Base-by-base conservation (phyloP, 2,797 vertebrate species). In the Halcyon chelicuti region DNA sequence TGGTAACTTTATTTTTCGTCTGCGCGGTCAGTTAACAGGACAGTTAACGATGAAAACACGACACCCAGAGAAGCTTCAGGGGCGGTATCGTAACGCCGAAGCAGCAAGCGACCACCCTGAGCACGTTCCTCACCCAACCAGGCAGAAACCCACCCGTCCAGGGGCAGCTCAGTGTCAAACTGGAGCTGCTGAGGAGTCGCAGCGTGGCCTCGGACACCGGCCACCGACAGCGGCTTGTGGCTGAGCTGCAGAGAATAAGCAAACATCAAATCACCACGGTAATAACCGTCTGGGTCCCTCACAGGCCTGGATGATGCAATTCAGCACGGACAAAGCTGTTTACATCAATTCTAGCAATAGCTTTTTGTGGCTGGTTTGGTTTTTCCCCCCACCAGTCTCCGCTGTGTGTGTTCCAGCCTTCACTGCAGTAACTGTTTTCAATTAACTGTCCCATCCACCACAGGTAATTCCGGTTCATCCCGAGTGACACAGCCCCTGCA, bases 1-100 rank as follows among this genome's bases (percentile, higher is more conserved):
- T 73, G 67, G 39, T 94, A 94, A 94, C 91, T 96, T 98, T 96
- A 96, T 96, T 97, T 96, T 95, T 95, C 93, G 75, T 92, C 63
- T 96, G 90, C 93, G 91, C 90, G 94, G 94, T 96, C 78, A 95
- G 83, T 96, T 93, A 93, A 92, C 93, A 91, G 87, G 97, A 95
- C 66, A 96, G 87, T 95, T 95, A 97, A 97, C 28, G 4, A 92
- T 93, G 88, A 83, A 86, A 73, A 97, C 62, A 15, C 78, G 89
- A 96, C 81, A 95, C 91, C 66, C 95, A 96, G 89, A 92, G 88
- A 97, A 97, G 90, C 94, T 94, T 96, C 95, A 94, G 78, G 73
- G 96, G 96, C 40, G 97, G 52, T 90, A 94, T 42, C 0, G 5
- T 73, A 94, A 95, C 93, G 96, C 79, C 79, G 76, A 95, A 80